Evolutionary conservation across 1,140 invertebrate genomes (phyloP).

Genomic region (Hirudo medicinalis): DNA sequence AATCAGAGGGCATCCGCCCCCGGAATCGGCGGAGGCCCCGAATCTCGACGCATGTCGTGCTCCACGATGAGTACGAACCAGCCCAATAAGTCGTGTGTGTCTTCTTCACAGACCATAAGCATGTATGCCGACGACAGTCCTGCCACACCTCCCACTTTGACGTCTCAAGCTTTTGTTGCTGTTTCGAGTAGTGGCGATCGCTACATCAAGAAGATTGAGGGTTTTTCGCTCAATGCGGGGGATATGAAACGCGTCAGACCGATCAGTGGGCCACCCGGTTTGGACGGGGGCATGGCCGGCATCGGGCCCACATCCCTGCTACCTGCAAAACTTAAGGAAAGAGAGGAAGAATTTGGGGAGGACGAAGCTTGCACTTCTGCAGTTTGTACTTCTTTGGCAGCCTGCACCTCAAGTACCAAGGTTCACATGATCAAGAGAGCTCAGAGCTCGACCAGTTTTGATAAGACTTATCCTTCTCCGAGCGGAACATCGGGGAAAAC

Average conservation of each 20-base stretch:
- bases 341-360: constrained; percentile 3
- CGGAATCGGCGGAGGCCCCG: no score
- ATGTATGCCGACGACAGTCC: not conserved
- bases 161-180: not conserved
- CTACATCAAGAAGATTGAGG: constrained; percentile 6
- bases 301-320: no score
- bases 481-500: not conserved
- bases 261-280: constrained; percentile 10
- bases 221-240: not conserved
- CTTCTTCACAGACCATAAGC: not conserved
- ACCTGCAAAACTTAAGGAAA: not conserved
- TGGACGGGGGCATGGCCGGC: not conserved
- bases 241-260: constrained; percentile 12
- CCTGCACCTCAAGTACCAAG: not conserved
- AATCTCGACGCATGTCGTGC: no score
- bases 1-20: no score
- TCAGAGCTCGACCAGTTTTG: constrained; percentile 23
- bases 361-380: not conserved
- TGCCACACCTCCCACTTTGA: not conserved
- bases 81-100: not conserved
- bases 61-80: not conserved
- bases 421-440: constrained; percentile 18
- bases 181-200: not conserved
- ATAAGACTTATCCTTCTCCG: constrained; percentile 14
- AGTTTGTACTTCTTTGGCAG: not conserved